Evolutionary conservation across 2,888 invertebrate species (phyloP).

Genomic region (Papilio protenor): DNA sequence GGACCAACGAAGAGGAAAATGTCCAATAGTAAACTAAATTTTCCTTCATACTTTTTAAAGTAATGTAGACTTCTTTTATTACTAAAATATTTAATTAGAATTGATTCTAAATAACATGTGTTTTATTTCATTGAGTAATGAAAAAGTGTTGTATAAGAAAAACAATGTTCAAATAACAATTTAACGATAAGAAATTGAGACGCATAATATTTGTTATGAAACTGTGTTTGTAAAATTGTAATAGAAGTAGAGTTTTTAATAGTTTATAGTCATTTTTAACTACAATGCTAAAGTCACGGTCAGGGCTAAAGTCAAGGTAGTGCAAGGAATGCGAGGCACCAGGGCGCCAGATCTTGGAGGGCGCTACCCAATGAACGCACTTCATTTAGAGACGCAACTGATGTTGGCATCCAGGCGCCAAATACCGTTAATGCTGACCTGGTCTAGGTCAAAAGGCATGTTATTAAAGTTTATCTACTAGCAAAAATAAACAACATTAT

Average conservation of each 20-base stretch:
- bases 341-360: not conserved
- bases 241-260: not conserved
- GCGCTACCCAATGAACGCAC: not conserved
- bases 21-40: not conserved
- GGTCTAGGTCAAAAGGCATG: not conserved
- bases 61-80: not conserved
- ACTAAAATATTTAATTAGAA: not conserved
- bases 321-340: not conserved
- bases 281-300: not conserved
- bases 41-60: not conserved
- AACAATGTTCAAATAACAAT: not conserved
- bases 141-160: not conserved
- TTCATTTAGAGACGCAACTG: not conserved
- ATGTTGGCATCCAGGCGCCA: not conserved
- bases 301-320: not conserved
- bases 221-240: not conserved
- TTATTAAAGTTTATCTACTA: not conserved
- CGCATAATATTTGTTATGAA: not conserved
- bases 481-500: conserved; percentile 23
- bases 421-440: not conserved
- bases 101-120: not conserved
- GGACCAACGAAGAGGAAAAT: not conserved
- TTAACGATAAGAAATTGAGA: not conserved
- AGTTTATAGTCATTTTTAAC: not conserved
- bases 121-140: not conserved